These are phyloP conservation scores for Eupeodes luniger DNA, from an alignment of 2,888 invertebrate genomes.

Conservation along the genomic window DNA sequence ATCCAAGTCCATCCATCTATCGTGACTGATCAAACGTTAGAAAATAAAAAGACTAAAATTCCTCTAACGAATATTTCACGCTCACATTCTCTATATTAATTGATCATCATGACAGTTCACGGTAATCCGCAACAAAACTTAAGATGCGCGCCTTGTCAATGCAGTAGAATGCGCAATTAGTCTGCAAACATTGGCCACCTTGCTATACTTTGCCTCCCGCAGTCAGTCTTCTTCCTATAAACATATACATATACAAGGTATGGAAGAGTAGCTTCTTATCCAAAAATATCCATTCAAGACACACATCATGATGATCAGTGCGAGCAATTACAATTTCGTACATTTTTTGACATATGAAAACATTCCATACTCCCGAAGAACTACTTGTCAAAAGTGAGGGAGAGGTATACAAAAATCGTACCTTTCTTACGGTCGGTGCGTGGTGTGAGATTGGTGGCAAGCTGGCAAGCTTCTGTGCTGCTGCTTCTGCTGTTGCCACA, in stretches of 20 bases:
- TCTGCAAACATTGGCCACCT: conserved; percentile 72
- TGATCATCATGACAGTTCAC: conserved; percentile 72
- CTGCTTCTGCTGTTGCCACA: conserved; percentile 52
- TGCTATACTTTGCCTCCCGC: conserved; percentile 33
- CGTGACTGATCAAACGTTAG: conserved; percentile 66
- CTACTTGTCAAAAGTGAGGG: conserved; percentile 6
- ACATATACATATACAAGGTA: too few relatives aligned
- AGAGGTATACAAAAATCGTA: background rate
- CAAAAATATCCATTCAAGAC: conserved; percentile 59
- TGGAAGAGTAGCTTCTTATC: background rate
- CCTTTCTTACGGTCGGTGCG: background rate
- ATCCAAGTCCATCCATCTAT: conserved; percentile 65
- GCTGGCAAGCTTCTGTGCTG: conserved; percentile 19
- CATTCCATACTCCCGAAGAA: conserved; percentile 38
- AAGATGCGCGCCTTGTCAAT: conserved; percentile 65
- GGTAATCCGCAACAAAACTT: conserved; percentile 44
- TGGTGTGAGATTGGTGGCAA: background rate
- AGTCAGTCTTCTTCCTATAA: background rate
- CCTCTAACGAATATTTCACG: conserved; percentile 67
- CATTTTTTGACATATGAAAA: conserved; percentile 63
- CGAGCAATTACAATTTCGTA: conserved; percentile 65
- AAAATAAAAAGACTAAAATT: conserved; percentile 37
- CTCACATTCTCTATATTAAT: conserved; percentile 70
- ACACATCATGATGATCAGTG: conserved; percentile 29
- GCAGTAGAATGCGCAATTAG: conserved; percentile 71